A percentile compares a stretch with the other conserved stretches of the same genome.
phyloP scores from a whole-genome alignment of 1,140 invertebrate genomes.

The Aporrectodea caliginosa region DNA sequence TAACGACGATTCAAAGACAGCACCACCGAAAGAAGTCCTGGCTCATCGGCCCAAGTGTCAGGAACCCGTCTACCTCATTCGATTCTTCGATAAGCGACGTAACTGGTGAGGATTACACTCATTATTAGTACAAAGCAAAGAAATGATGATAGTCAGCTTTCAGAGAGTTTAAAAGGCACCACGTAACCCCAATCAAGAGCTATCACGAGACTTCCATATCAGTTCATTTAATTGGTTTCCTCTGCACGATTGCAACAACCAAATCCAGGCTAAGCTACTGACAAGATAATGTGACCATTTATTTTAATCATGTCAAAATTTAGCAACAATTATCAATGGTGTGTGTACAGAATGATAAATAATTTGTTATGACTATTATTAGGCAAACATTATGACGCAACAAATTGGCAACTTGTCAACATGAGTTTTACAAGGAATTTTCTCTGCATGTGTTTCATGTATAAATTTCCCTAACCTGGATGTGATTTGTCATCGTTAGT shows the following conservation, averaged over 20 bases:
- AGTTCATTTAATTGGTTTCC: too few species aligned
- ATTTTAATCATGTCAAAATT: too few species aligned
- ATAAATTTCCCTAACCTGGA: background rate
- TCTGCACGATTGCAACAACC: too few species aligned
- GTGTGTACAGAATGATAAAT: too few species aligned
- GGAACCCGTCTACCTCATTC: conserved; percentile 73
- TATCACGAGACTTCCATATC: too few species aligned
- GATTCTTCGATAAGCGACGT: conserved; percentile 86
- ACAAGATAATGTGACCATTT: background rate
- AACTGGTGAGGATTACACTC: conserved; percentile 65
- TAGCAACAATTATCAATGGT: too few species aligned
- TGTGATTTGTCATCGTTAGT: background rate
- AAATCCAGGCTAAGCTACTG: too few species aligned
- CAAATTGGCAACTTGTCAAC: background rate
- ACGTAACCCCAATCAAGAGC: too few species aligned
- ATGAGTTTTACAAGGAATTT: background rate
- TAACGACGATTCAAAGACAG: too few species aligned
- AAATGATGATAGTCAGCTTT: background rate
- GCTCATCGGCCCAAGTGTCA: conserved; percentile 71
- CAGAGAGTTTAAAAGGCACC: too few species aligned
- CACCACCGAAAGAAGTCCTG: conserved; percentile 65
- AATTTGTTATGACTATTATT: too few species aligned
- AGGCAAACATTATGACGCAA: too few species aligned
- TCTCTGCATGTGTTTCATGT: background rate
- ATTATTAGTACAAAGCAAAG: background rate